Conservation (phyloP, 2,888 invertebrate genomes). For the Parapristionchus giblindavisi region DNA sequence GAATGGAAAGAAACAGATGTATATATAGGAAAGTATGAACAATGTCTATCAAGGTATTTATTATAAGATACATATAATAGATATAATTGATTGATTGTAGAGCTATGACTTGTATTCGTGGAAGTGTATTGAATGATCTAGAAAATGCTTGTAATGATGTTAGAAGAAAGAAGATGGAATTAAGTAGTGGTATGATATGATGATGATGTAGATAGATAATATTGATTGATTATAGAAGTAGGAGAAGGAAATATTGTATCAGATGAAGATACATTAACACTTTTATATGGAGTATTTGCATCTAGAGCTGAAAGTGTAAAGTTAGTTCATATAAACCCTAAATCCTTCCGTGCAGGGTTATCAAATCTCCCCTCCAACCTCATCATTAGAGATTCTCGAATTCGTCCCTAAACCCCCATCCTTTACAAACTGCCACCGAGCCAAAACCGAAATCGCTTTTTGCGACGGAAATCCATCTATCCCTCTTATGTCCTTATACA, state of each 20-base stretch:
- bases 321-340: slow-evolving; percentile 41
- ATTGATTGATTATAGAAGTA: too few relatives aligned
- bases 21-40: slow-evolving; percentile 64
- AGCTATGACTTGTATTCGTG: slow-evolving; percentile 66
- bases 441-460: too few relatives aligned
- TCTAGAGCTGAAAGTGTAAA: slow-evolving; percentile 62
- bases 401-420: too few relatives aligned
- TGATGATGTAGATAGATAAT: not conserved
- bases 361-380: too few relatives aligned
- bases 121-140: slow-evolving; percentile 62
- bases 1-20: slow-evolving; percentile 62
- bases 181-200: not conserved
- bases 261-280: slow-evolving; percentile 66
- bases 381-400: too few relatives aligned
- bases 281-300: slow-evolving; percentile 68
- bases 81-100: slow-evolving; percentile 44
- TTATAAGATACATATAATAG: not conserved
- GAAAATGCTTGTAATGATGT: slow-evolving; percentile 62
- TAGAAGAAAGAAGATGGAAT: slow-evolving; percentile 42
- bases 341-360: too few relatives aligned
- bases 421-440: too few relatives aligned
- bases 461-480: too few relatives aligned
- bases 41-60: slow-evolving; percentile 63
- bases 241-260: too few relatives aligned
- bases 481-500: not conserved